Conservation (phyloP, 2,113 vertebrate species). For the Salvelinus namaycush region DNA sequence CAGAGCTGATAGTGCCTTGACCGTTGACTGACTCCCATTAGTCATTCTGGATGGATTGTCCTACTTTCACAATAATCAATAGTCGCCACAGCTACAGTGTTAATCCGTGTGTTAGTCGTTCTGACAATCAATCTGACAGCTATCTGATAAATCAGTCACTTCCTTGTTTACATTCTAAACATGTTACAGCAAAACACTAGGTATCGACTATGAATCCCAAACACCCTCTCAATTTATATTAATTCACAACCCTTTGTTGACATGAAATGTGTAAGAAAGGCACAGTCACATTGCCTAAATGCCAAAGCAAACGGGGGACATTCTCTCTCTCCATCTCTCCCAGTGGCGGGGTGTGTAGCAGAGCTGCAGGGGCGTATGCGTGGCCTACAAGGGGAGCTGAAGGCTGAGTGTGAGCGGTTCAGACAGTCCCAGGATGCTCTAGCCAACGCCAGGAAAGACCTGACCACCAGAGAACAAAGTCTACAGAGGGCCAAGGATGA, state of each 20-base stretch:
- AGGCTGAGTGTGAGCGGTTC: slow-evolving; percentile 48
- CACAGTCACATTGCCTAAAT: no score
- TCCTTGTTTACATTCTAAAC: background rate
- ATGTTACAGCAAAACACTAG: background rate
- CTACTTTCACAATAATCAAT: background rate
- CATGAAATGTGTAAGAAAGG: no score
- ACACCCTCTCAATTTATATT: no score
- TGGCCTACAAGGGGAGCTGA: slow-evolving; percentile 66
- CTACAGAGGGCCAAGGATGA: slow-evolving; percentile 60
- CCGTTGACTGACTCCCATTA: background rate
- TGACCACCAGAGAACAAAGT: slow-evolving; percentile 58
- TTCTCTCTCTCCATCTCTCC: background rate
- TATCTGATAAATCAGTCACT: background rate
- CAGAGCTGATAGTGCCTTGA: background rate
- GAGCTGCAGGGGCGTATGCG: slow-evolving; percentile 54
- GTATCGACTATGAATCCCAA: no score
- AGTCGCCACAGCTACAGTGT: background rate
- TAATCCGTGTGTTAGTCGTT: background rate
- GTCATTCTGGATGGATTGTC: background rate
- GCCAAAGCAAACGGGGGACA: no score
- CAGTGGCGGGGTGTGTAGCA: slow-evolving; percentile 31
- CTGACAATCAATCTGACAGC: background rate
- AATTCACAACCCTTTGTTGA: no score
- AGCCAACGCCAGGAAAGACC: slow-evolving; percentile 59
- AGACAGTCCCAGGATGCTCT: slow-evolving; percentile 60